Percentiles rank a stretch among this genome's conserved stretches.
Conservation (phyloP, 2,113 vertebrate genomes). For the Aptenodytes forsteri region DNA sequence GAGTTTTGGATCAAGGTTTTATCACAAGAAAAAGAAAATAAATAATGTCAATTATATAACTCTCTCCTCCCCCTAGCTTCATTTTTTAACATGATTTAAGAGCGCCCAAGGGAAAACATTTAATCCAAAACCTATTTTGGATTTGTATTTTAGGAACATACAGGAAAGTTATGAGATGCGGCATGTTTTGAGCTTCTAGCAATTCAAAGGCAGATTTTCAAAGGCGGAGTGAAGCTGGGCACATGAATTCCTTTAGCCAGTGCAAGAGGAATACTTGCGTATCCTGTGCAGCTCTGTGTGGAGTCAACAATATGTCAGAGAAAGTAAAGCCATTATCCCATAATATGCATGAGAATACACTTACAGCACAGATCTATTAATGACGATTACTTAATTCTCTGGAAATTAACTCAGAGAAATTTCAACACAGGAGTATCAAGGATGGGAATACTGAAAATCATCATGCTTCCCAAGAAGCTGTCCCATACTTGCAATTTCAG, state of each 20-base stretch:
- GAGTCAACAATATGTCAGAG: background rate
- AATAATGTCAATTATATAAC: background rate
- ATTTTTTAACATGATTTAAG: conserved; percentile 26
- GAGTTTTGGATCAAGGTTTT: conserved; percentile 25
- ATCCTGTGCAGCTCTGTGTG: background rate
- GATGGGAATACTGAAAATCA: background rate
- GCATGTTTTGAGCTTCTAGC: background rate
- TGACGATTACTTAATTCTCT: background rate
- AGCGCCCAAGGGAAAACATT: background rate
- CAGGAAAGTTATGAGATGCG: background rate
- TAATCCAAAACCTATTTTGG: background rate
- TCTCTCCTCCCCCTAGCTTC: background rate
- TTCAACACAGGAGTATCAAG: background rate
- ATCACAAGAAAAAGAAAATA: conserved; percentile 17
- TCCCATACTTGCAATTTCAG: background rate
- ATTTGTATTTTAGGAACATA: conserved; percentile 28
- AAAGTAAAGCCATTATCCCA: background rate
- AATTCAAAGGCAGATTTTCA: background rate
- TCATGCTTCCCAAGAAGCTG: background rate
- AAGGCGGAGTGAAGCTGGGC: background rate
- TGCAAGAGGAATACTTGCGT: background rate
- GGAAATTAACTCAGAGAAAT: background rate
- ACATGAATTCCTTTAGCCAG: background rate
- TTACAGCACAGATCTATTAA: background rate
- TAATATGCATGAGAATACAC: background rate